Conservation (phyloP, 1,140 invertebrate species). For the Heliconius hermathena region DNA sequence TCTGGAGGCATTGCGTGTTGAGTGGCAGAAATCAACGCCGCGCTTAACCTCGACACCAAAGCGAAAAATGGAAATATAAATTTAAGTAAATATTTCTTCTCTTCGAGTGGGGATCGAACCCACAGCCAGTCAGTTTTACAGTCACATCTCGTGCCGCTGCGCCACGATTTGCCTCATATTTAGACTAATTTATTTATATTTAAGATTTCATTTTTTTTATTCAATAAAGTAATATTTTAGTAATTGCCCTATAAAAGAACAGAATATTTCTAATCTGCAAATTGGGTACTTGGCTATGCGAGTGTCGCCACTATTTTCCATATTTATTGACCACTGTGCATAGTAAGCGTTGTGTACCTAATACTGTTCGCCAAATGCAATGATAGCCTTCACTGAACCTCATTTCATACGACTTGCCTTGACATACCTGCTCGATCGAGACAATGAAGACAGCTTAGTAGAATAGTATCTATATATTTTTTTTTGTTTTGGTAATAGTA, state of each 20-base stretch:
- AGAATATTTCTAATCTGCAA: conserved; percentile 1
- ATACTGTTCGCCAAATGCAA: conserved; percentile 27
- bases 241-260: background rate
- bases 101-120: too few relatives aligned
- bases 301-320: background rate
- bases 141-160: too few relatives aligned
- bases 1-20: too few relatives aligned
- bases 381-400: conserved; percentile 38
- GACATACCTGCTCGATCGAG: conserved; percentile 41
- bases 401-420: conserved; percentile 39
- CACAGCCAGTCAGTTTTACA: too few relatives aligned
- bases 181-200: too few relatives aligned
- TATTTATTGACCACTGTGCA: conserved; percentile 14
- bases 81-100: too few relatives aligned
- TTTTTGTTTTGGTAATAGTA: conserved; percentile 22
- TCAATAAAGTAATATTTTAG: too few relatives aligned
- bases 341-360: conserved; percentile 20
- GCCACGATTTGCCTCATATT: too few relatives aligned
- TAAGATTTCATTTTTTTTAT: too few relatives aligned
- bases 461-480: conserved; percentile 14
- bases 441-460: conserved; percentile 33
- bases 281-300: background rate
- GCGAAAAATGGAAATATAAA: too few relatives aligned
- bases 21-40: too few relatives aligned
- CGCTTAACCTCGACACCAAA: too few relatives aligned